Percentiles rank a stretch among this genome's conserved stretches.
Conservation (phyloP, 2,888 invertebrate species). For the Biston stratarius region DNA sequence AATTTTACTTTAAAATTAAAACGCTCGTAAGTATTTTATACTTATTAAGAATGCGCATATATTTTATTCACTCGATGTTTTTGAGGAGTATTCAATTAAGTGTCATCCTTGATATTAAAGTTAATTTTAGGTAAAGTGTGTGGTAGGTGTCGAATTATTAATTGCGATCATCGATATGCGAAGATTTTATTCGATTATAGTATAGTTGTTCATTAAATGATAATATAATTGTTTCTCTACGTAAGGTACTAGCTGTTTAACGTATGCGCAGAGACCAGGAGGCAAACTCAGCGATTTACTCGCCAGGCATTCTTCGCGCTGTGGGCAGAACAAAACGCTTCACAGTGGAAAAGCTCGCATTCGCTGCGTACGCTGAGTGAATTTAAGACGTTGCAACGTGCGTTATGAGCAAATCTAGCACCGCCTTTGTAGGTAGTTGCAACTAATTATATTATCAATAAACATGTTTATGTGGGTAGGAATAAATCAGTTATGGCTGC, state of each 20-base stretch:
- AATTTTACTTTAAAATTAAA: constrained; percentile 45
- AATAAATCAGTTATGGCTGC: no score
- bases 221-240: constrained; percentile 34
- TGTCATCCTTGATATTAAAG: constrained; percentile 68
- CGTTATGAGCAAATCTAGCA: no score
- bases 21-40: constrained; percentile 42
- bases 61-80: constrained; percentile 30
- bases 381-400: no score
- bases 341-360: no score
- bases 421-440: no score
- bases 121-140: constrained; percentile 71
- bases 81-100: constrained; percentile 63
- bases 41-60: constrained; percentile 50
- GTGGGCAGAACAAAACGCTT: no score
- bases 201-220: constrained; percentile 44
- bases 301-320: no score
- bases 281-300: no score
- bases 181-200: constrained; percentile 35
- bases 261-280: no score
- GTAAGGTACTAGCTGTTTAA: background rate
- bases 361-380: no score
- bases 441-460: no score
- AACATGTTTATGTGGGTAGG: no score
- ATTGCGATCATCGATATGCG: constrained; percentile 40
- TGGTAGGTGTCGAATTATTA: constrained; percentile 61